These are phyloP conservation scores for Mesorhabditis spiculigera DNA, from an alignment of 2,888 invertebrate species.

Conservation along the genomic window DNA sequence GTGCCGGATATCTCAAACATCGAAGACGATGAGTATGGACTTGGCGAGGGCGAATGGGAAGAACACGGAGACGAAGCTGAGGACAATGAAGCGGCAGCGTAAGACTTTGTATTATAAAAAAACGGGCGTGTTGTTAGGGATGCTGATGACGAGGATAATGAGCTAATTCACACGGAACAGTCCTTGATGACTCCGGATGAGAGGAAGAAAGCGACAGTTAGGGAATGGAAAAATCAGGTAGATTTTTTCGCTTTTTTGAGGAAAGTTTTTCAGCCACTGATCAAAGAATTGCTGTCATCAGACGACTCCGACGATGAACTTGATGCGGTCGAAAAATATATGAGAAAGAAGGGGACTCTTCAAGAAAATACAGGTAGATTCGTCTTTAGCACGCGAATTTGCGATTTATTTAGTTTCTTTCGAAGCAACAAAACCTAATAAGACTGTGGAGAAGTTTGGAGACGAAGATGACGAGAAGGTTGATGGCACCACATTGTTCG, in stretches of 20 bases:
- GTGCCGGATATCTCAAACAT: slow-evolving; percentile 21
- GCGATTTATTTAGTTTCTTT: slow-evolving; percentile 31
- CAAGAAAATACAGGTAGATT: slow-evolving; percentile 26
- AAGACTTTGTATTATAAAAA: neutral
- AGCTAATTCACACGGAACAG: slow-evolving; percentile 35
- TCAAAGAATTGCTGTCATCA: slow-evolving; percentile 76
- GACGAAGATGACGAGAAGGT: slow-evolving; percentile 18
- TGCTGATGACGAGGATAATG: slow-evolving; percentile 39
- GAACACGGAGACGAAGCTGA: slow-evolving; percentile 24
- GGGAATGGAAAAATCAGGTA: slow-evolving; percentile 25
- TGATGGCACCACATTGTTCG: slow-evolving; percentile 16
- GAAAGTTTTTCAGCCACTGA: slow-evolving; percentile 62
- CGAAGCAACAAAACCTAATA: slow-evolving; percentile 18
- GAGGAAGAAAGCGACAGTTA: neutral
- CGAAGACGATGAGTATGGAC: slow-evolving; percentile 31
- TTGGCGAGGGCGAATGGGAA: slow-evolving; percentile 45
- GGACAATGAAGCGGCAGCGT: neutral
- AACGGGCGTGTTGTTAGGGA: slow-evolving; percentile 12
- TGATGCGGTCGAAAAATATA: slow-evolving; percentile 46
- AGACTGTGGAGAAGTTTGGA: slow-evolving; percentile 9
- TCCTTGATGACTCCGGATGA: slow-evolving; percentile 15
- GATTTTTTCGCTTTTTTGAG: slow-evolving; percentile 57
- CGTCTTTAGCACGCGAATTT: slow-evolving; percentile 14
- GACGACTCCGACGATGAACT: slow-evolving; percentile 80
- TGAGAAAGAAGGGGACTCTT: slow-evolving; percentile 31